These are phyloP conservation scores for Eupithecia subumbrata DNA, from an alignment of 2,888 invertebrate species.

Conservation along the genomic window DNA sequence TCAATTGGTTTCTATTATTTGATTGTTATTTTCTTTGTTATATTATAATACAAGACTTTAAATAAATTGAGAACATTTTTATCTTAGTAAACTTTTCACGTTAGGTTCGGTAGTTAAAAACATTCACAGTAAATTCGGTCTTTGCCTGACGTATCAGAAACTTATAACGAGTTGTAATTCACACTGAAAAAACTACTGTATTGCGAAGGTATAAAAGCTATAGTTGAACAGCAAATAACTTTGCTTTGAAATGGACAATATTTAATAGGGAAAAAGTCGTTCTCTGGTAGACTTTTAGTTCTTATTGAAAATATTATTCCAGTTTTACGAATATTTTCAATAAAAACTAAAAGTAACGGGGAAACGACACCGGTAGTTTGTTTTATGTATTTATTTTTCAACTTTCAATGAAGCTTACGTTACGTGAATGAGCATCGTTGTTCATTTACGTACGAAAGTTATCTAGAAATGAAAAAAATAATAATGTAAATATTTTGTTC, in stretches of 20 bases:
- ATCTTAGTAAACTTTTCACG: not conserved
- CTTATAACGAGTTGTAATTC: slow-evolving; percentile 56
- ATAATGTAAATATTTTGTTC: too few relatives aligned
- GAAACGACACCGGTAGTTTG: not conserved
- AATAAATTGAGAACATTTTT: not conserved
- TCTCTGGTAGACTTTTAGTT: not conserved
- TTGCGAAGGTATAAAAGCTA: slow-evolving; percentile 27
- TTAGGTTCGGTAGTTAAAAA: slow-evolving; percentile 5
- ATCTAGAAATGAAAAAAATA: too few relatives aligned
- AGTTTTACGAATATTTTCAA: not conserved
- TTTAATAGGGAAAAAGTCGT: slow-evolving; percentile 5
- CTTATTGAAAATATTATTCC: not conserved
- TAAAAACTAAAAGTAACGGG: too few relatives aligned
- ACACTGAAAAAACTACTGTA: slow-evolving; percentile 28
- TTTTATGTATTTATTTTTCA: not conserved
- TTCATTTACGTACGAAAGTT: too few relatives aligned
- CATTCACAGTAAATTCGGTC: slow-evolving; percentile 40
- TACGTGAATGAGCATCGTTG: not conserved
- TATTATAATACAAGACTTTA: too few relatives aligned
- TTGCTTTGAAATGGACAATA: slow-evolving; percentile 14
- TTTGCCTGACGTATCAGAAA: slow-evolving; percentile 49
- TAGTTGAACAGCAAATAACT: slow-evolving; percentile 7
- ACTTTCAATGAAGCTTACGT: too few relatives aligned
- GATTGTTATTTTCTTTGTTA: too few relatives aligned
- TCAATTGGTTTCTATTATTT: too few relatives aligned